These are phyloP conservation scores for Helobdella robusta DNA, from an alignment of 2,888 invertebrate genomes.

Conservation along the genomic window DNA sequence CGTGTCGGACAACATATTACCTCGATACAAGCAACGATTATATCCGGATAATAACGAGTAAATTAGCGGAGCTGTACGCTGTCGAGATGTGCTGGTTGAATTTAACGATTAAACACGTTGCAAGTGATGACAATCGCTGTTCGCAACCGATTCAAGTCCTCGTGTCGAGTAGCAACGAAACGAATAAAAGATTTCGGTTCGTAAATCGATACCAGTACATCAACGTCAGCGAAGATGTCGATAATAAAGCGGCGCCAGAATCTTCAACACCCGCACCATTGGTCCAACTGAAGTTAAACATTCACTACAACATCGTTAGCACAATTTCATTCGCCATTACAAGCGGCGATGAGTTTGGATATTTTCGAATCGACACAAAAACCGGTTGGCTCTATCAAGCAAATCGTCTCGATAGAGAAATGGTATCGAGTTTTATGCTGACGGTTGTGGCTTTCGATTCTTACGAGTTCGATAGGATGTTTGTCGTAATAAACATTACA, in stretches of 20 bases:
- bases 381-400: constrained; percentile 70
- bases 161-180: constrained; percentile 54
- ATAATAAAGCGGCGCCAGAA: no score
- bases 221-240: no score
- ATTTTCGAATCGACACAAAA: constrained; percentile 29
- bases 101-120: not conserved
- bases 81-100: no score
- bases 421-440: constrained; percentile 65
- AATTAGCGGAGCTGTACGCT: no score
- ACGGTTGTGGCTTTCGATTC: constrained; percentile 62
- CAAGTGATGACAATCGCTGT: not conserved
- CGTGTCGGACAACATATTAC: no score
- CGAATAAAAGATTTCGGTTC: constrained; percentile 49
- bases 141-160: constrained; percentile 53
- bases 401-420: constrained; percentile 69
- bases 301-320: not conserved
- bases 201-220: not conserved
- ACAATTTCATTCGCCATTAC: not conserved
- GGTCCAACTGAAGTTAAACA: constrained; percentile 1
- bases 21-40: no score
- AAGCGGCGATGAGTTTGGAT: constrained; percentile 43
- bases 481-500: constrained; percentile 68
- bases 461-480: constrained; percentile 42
- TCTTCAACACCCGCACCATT: not conserved
- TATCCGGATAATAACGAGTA: no score